phyloP scores from a whole-genome alignment of 2,113 vertebrate genomes.

The Machaerirhynchus nigripectus region DNA sequence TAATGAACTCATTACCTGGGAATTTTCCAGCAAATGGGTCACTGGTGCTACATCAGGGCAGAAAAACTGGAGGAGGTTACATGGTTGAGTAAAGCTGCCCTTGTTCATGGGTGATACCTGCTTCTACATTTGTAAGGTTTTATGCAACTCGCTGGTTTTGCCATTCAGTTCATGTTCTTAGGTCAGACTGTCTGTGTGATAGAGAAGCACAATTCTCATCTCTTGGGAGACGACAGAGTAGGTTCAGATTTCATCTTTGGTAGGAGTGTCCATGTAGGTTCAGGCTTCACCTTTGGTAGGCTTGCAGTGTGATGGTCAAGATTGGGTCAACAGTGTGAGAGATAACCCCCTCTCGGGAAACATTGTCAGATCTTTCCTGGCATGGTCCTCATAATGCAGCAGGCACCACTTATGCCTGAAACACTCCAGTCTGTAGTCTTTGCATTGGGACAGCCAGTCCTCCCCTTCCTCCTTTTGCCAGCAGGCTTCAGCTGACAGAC shows the following conservation, averaged over 20 bases:
- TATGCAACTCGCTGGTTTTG: not conserved
- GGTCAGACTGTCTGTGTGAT: not conserved
- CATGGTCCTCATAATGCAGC: not conserved
- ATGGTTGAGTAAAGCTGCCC: not conserved
- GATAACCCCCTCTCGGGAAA: not conserved
- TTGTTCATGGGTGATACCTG: not conserved
- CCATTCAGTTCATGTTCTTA: not conserved
- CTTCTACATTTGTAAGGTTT: not conserved
- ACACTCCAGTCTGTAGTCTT: not conserved
- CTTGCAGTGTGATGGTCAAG: not conserved
- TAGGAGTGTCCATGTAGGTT: not conserved
- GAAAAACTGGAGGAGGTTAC: not conserved
- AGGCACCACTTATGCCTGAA: not conserved
- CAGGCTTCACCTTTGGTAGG: not conserved
- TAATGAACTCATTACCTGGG: not conserved
- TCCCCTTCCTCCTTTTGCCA: not conserved
- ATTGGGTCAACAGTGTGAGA: not conserved
- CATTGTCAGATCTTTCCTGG: not conserved
- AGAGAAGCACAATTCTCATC: not conserved
- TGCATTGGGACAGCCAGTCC: not conserved
- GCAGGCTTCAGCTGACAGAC: not conserved
- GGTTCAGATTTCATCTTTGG: not conserved
- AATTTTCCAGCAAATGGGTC: not conserved
- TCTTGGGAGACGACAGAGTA: not conserved
- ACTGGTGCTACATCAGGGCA: not conserved